These are phyloP conservation scores for Cardiocondyla obscurior DNA, from an alignment of 1,140 invertebrate species.

Conservation along the genomic window DNA sequence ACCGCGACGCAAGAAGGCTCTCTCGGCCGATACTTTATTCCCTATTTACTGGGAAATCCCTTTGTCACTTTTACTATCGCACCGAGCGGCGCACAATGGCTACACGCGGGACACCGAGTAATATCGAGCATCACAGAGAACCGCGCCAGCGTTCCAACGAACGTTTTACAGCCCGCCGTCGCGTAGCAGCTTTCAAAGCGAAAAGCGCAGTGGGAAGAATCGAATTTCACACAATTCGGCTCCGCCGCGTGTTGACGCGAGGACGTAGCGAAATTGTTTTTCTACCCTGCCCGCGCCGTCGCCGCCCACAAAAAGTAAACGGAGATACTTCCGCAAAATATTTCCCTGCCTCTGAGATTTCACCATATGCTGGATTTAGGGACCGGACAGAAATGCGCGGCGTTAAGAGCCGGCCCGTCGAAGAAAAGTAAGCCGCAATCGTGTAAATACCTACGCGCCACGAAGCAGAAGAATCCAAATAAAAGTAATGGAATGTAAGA, in stretches of 20 bases:
- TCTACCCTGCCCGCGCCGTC: slow-evolving; percentile 36
- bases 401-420: background rate
- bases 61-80: slow-evolving; percentile 60
- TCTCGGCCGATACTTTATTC: slow-evolving; percentile 43
- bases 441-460: background rate
- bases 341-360: slow-evolving; percentile 1
- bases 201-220: slow-evolving; percentile 29
- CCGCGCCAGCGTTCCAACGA: slow-evolving; percentile 49
- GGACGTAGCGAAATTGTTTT: slow-evolving; percentile 60
- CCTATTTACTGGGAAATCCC: slow-evolving; percentile 57
- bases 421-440: background rate
- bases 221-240: slow-evolving; percentile 58
- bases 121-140: slow-evolving; percentile 62
- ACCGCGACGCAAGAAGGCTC: slow-evolving; percentile 25
- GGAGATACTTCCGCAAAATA: slow-evolving; percentile 23
- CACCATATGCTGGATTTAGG: slow-evolving; percentile 1
- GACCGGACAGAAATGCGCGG: background rate
- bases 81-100: slow-evolving; percentile 14
- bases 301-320: slow-evolving; percentile 24
- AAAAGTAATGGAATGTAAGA: too few species aligned
- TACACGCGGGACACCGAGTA: slow-evolving; percentile 41
- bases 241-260: slow-evolving; percentile 20
- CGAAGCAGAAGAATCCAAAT: background rate
- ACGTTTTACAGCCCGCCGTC: slow-evolving; percentile 60
- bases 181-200: slow-evolving; percentile 60